These are phyloP conservation scores for Leguminivora glycinivorella DNA, from an alignment of 1,140 invertebrate genomes.

Conservation along the genomic window DNA sequence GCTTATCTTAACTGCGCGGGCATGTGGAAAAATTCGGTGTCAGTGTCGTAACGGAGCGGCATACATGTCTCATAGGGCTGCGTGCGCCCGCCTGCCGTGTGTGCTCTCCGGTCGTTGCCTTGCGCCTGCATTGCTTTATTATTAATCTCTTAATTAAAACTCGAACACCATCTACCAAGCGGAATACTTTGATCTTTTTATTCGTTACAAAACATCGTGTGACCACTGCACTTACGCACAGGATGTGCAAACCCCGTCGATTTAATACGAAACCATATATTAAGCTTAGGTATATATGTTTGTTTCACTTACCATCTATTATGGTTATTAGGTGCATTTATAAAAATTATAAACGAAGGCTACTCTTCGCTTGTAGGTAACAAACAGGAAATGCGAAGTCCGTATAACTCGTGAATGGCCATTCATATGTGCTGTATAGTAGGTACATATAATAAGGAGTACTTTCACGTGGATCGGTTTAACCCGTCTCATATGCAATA, in stretches of 20 bases:
- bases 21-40: slow-evolving; percentile 78
- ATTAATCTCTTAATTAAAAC: slow-evolving; percentile 73
- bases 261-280: background rate
- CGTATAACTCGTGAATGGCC: slow-evolving; percentile 21
- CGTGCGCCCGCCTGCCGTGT: slow-evolving; percentile 64
- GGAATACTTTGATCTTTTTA: slow-evolving; percentile 21
- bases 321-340: background rate
- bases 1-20: slow-evolving; percentile 75
- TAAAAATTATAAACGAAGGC: background rate
- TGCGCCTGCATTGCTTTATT: slow-evolving; percentile 58
- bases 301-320: too few relatives aligned
- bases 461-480: slow-evolving; percentile 44
- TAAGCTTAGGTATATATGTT: background rate
- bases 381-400: background rate
- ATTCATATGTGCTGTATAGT: slow-evolving; percentile 15
- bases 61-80: slow-evolving; percentile 71
- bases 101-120: slow-evolving; percentile 60
- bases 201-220: slow-evolving; percentile 6
- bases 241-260: background rate
- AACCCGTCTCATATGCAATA: slow-evolving; percentile 48
- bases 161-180: slow-evolving; percentile 33
- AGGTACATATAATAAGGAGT: slow-evolving; percentile 31
- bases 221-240: background rate
- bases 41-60: slow-evolving; percentile 76
- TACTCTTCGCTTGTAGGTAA: background rate